These are phyloP conservation scores for Conus ventricosus DNA, from an alignment of 1,140 invertebrate species.

Conservation along the genomic window DNA sequence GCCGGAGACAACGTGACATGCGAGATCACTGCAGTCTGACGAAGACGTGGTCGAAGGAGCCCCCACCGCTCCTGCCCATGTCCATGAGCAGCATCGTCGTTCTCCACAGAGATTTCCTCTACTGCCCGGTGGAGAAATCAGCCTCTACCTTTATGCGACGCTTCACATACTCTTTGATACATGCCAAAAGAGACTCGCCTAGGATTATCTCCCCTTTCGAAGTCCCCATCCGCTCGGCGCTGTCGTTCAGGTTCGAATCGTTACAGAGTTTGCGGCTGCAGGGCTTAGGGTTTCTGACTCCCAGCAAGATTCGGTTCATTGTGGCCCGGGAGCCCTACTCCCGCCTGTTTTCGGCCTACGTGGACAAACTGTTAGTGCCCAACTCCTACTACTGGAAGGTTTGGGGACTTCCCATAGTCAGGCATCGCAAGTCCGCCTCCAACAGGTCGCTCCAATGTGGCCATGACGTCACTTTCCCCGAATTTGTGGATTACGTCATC, in stretches of 20 bases:
- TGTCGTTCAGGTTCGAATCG: not conserved
- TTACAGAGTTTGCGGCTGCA: not conserved
- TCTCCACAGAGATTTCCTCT: not conserved
- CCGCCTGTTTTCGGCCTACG: conserved; percentile 34
- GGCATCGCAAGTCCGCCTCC: not conserved
- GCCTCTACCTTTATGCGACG: conserved; percentile 32
- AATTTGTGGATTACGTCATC: conserved; percentile 43
- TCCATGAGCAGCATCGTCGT: not conserved
- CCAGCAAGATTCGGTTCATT: not conserved
- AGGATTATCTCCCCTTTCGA: conserved; percentile 7
- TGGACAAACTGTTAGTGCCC: conserved; percentile 41
- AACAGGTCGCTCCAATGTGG: conserved; percentile 26
- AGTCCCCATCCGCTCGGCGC: conserved; percentile 9
- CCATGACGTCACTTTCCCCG: conserved; percentile 47
- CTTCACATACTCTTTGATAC: conserved; percentile 22
- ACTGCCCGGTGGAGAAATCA: conserved; percentile 31
- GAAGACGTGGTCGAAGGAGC: not conserved
- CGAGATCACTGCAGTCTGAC: not conserved
- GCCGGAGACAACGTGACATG: not conserved
- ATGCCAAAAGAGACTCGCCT: not conserved
- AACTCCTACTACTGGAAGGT: conserved; percentile 30
- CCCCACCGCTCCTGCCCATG: not conserved
- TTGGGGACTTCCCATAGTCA: conserved; percentile 12
- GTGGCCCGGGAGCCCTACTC: conserved; percentile 38
- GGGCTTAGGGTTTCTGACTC: not conserved